A percentile compares a stretch with the other conserved stretches of the same genome.
Evolutionary conservation across 2,888 invertebrate genomes (phyloP).

Genomic region (Orthosia gracilis): DNA sequence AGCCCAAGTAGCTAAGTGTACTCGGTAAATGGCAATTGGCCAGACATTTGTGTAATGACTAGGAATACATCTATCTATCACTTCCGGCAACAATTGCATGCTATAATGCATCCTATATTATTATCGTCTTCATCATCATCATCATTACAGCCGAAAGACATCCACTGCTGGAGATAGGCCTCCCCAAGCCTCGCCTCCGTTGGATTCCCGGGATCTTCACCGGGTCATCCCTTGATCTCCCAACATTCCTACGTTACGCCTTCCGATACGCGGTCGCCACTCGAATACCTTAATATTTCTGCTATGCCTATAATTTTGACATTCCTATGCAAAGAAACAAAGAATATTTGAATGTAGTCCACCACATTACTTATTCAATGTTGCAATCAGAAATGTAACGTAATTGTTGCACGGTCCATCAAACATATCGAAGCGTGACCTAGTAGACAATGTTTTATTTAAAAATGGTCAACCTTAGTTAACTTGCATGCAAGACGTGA

Average conservation of each 20-base stretch:
- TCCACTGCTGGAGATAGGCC: neutral
- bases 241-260: neutral
- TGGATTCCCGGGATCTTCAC: neutral
- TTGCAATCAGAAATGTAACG: constrained; percentile 36
- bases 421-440: constrained; percentile 24
- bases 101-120: neutral
- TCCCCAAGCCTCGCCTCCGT: no score
- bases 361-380: constrained; percentile 36
- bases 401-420: constrained; percentile 32
- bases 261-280: no score
- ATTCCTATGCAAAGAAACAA: constrained; percentile 16
- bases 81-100: neutral
- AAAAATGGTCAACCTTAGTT: neutral
- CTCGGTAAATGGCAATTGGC: neutral
- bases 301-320: neutral
- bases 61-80: neutral
- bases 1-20: neutral
- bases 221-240: no score
- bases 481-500: neutral
- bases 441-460: constrained; percentile 18
- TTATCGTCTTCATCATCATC: neutral
- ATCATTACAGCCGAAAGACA: neutral
- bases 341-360: constrained; percentile 8
- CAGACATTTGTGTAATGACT: neutral
- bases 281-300: neutral